phyloP scores from a whole-genome alignment of 2,797 vertebrate genomes.

The Thamnophis elegans region DNA sequence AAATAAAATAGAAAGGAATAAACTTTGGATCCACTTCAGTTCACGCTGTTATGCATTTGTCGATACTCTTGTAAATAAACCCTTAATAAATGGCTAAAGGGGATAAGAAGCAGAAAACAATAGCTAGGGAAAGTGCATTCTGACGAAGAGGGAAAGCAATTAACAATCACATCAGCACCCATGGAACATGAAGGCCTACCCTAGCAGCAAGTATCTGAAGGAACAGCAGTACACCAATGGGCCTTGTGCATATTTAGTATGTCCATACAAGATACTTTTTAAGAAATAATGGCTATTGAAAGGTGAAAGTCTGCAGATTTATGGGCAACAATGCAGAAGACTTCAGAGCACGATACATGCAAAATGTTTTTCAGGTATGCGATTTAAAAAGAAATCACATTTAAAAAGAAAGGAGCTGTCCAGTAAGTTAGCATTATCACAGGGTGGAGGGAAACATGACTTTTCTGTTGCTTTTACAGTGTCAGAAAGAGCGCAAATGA shows the following conservation, averaged over 20 bases:
- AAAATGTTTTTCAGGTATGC: neutral
- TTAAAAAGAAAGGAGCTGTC: neutral
- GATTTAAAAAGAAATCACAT: neutral
- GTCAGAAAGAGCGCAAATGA: neutral
- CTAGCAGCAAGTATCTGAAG: neutral
- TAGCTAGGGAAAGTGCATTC: constrained; percentile 4
- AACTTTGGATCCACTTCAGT: constrained; percentile 46
- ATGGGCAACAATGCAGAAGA: neutral
- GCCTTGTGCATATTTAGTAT: neutral
- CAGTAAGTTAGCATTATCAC: neutral
- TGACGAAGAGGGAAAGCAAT: constrained; percentile 30
- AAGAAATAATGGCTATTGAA: constrained; percentile 11
- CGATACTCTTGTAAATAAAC: constrained; percentile 53
- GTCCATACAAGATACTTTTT: neutral
- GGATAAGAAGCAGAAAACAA: constrained; percentile 26
- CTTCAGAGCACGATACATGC: neutral
- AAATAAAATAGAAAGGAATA: constrained; percentile 34
- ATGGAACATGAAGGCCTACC: constrained; percentile 5
- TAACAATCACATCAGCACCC: constrained; percentile 23
- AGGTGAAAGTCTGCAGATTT: neutral
- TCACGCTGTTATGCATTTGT: constrained; percentile 46
- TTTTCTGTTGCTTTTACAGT: neutral
- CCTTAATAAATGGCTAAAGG: constrained; percentile 37
- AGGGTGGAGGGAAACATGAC: neutral
- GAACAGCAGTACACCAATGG: neutral